Conservation (phyloP, 2,888 invertebrate species). For the Subacronicta megacephala region DNA sequence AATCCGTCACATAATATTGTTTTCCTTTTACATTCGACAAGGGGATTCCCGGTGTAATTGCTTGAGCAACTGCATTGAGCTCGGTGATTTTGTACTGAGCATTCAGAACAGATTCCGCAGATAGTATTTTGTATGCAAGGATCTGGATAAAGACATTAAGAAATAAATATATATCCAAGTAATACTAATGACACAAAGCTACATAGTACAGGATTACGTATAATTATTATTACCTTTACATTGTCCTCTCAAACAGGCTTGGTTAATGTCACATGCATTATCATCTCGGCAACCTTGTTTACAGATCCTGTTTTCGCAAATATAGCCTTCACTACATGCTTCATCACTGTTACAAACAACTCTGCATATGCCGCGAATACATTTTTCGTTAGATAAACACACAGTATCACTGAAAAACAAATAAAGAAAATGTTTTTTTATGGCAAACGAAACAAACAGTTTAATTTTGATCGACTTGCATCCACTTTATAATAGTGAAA, state of each 20-base stretch:
- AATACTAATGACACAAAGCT: conserved; percentile 3
- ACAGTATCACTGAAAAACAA: conserved; percentile 93
- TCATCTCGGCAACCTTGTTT: conserved; percentile 96
- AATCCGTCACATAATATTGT: conserved; percentile 92
- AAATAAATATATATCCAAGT: not conserved
- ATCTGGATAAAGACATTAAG: conserved; percentile 79
- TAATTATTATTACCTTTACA: conserved; percentile 91
- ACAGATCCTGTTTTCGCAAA: conserved; percentile 96
- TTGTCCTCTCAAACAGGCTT: conserved; percentile 95
- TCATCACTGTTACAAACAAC: conserved; percentile 96
- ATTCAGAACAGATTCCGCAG: conserved; percentile 96
- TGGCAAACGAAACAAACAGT: too few species aligned
- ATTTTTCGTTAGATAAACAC: conserved; percentile 96
- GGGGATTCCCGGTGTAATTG: conserved; percentile 95
- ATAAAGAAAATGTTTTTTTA: conserved; percentile 29
- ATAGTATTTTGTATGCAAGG: conserved; percentile 93
- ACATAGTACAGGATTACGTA: conserved; percentile 7
- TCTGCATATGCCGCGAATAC: conserved; percentile 95
- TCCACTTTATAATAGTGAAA: too few species aligned
- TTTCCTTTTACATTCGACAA: conserved; percentile 93
- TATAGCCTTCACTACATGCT: conserved; percentile 94
- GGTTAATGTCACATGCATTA: conserved; percentile 92
- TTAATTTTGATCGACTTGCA: too few species aligned
- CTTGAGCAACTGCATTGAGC: conserved; percentile 96
- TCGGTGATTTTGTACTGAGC: conserved; percentile 95